Percentiles rank a stretch among this genome's conserved stretches.
Conservation (phyloP, 2,113 vertebrate species). For the Cephalopholis sonnerati region DNA sequence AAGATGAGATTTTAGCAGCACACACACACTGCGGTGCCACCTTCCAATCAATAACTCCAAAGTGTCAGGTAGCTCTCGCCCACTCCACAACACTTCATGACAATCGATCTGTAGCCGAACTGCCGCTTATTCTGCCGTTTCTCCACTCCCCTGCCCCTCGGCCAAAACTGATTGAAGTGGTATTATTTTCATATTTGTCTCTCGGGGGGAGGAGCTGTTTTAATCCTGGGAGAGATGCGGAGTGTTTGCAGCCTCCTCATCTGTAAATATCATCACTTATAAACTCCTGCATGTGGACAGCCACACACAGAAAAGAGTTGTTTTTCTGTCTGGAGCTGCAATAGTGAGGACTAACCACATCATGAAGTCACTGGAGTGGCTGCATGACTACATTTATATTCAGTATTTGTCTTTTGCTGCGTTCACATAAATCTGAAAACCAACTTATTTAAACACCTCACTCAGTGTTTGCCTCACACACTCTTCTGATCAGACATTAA, state of each 20-base stretch:
- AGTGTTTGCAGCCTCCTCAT: conserved; percentile 8
- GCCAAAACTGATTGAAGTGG: conserved; percentile 4
- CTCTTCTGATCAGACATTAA: too few relatives aligned
- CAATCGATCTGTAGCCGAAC: conserved; percentile 37
- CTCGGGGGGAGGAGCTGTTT: conserved; percentile 1
- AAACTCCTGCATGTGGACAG: background rate
- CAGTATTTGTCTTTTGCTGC: too few relatives aligned
- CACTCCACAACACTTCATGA: conserved; percentile 29
- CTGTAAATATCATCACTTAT: conserved; percentile 25
- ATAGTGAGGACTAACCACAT: too few relatives aligned
- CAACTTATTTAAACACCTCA: too few relatives aligned
- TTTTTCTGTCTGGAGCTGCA: too few relatives aligned
- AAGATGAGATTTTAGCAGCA: conserved; percentile 5
- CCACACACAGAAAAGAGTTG: too few relatives aligned
- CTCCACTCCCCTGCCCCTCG: background rate
- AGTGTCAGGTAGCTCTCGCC: conserved; percentile 32
- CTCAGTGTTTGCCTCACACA: too few relatives aligned
- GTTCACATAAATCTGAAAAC: too few relatives aligned
- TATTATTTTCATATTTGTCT: conserved; percentile 35
- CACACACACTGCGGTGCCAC: conserved; percentile 1
- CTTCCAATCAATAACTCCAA: conserved; percentile 52
- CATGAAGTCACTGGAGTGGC: too few relatives aligned
- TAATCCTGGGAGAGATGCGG: background rate
- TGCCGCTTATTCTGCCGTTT: background rate
- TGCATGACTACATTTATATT: too few relatives aligned